Evolutionary conservation across 2,888 invertebrate genomes (phyloP).

Genomic region (Myathropa florea): DNA sequence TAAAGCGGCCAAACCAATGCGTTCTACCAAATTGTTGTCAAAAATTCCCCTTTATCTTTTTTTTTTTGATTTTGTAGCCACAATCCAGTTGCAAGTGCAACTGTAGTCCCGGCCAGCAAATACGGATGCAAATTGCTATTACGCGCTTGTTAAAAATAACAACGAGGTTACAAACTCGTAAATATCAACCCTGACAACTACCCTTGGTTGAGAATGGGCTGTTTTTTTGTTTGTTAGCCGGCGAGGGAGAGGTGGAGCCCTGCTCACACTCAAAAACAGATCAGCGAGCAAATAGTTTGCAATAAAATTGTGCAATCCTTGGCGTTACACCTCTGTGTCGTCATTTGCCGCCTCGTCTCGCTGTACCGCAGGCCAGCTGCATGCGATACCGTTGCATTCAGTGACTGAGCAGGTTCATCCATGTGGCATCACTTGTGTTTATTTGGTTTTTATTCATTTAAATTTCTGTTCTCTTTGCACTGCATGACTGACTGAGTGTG

Average conservation of each 20-base stretch:
- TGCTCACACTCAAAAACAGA: constrained; percentile 40
- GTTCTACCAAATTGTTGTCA: background rate
- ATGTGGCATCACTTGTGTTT: constrained; percentile 31
- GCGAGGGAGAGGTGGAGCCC: constrained; percentile 5
- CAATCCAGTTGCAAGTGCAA: no score
- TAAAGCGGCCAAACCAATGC: background rate
- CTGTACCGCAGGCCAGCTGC: no score
- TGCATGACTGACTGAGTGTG: no score
- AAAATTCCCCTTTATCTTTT: background rate
- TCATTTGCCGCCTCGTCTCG: background rate
- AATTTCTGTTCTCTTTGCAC: constrained; percentile 41
- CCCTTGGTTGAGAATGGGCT: background rate
- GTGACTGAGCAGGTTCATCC: background rate
- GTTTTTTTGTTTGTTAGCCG: background rate
- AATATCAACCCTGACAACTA: constrained; percentile 30
- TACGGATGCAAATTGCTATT: constrained; percentile 41
- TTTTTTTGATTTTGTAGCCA: background rate
- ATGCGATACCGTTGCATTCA: no score
- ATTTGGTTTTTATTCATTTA: constrained; percentile 67
- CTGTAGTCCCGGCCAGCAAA: background rate
- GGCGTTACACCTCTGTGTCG: background rate
- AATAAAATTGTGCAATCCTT: constrained; percentile 48
- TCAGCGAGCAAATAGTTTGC: constrained; percentile 46
- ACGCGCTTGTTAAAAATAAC: constrained; percentile 59
- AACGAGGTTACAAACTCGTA: constrained; percentile 60